Evolutionary conservation across 1,140 invertebrate species (phyloP).

Genomic region (Mizuhopecten yessoensis): DNA sequence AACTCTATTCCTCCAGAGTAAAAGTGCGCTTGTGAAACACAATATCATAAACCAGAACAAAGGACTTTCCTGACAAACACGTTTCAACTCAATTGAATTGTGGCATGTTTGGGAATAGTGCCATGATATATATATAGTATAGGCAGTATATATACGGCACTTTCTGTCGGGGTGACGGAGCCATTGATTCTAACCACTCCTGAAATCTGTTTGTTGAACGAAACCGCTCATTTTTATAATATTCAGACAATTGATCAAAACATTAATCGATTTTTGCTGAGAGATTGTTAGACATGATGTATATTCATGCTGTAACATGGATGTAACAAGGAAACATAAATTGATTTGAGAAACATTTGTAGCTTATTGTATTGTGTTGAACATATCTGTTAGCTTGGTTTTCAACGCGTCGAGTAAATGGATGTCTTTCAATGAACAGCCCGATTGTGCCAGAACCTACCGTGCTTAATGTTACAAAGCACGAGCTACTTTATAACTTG

Average conservation of each 20-base stretch:
- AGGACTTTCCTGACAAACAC: too few relatives aligned
- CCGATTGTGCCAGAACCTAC: not conserved
- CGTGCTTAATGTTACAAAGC: not conserved
- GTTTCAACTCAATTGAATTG: too few relatives aligned
- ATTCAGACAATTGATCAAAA: slow-evolving; percentile 7
- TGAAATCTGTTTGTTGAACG: not conserved
- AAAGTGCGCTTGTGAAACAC: too few relatives aligned
- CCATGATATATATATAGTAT: too few relatives aligned
- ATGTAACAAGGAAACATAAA: not conserved
- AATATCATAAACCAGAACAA: too few relatives aligned
- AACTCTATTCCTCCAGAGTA: too few relatives aligned
- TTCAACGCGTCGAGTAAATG: not conserved
- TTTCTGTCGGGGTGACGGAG: too few relatives aligned
- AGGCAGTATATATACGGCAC: too few relatives aligned
- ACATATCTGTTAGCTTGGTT: not conserved
- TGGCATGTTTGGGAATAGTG: too few relatives aligned
- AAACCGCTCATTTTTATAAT: slow-evolving; percentile 4
- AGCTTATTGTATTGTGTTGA: not conserved
- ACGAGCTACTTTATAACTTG: not conserved
- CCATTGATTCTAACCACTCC: not conserved
- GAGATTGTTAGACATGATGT: not conserved
- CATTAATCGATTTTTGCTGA: not conserved
- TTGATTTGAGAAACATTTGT: not conserved
- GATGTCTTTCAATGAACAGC: not conserved
- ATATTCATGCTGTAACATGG: not conserved